Base-by-base conservation (phyloP, 2,888 invertebrate species). In the Apotomis capreana region DNA sequence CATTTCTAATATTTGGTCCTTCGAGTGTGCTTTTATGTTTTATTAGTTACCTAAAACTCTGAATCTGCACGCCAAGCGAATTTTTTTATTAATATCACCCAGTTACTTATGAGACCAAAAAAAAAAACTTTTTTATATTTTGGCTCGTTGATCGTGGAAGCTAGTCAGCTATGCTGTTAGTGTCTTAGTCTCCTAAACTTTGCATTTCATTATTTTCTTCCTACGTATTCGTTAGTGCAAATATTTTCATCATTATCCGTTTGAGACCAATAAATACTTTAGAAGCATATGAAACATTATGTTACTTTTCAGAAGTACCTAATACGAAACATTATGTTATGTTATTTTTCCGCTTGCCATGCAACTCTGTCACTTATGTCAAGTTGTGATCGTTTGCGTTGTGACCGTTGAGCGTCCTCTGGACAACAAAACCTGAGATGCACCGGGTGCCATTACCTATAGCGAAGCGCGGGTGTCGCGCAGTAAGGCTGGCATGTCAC, bases 11-110 rank as follows among this genome's bases (percentile, higher is more conserved):
- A n/a, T 36, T 49, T 26, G 1, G 3, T 44, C 10, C 5, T 6
- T 26, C 9, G 13, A 55, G 13, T 60, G 44, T 52, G 40, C 6
- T 3, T 36, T 13, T 67, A 37, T 67, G 59, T 68, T 49, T 61
- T 54, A 46, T 46, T 64, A 15, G 10, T 15, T n/a, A 15, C 46
- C 52, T 44, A 62, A 26, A 26, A 26, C 26, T 40, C 52, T 61
- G n/a, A 62, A 62, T 55, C 68, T 71, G 71, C 71, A 68, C 62
- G 71, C 71, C 71, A 71, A 71, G 71, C 71, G 71, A 71, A 57
- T 61, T 26, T 4, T 40, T 40, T 40, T 40, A 40, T 40, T 40
- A 26, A 26, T 26, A 26, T 26, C 26, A 26, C 26, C 2, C 26
- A 26, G 26, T 40, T 40, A 40, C 40, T 40, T 40, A 40, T 40